Percentiles rank a stretch among this genome's conserved stretches.
These are phyloP conservation scores for Trisateles emortualis DNA, from an alignment of 2,888 invertebrate genomes.

Conservation along the genomic window DNA sequence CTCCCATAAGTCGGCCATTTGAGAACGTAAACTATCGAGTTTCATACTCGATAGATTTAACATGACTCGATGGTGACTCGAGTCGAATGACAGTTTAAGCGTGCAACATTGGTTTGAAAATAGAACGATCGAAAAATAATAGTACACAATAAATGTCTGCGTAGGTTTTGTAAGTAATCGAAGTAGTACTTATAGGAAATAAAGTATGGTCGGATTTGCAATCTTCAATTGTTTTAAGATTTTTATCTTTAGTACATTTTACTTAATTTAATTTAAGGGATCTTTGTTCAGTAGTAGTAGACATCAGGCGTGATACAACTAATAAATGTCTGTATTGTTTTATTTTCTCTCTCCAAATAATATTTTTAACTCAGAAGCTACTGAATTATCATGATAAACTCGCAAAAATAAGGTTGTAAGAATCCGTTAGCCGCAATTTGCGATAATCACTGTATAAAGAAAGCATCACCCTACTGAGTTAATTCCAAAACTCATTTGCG, in stretches of 20 bases:
- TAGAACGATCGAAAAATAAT: too few species aligned
- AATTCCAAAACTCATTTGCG: conserved; percentile 79
- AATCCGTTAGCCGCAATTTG: conserved; percentile 78
- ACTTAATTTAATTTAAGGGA: too few species aligned
- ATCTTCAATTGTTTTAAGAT: too few species aligned
- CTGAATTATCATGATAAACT: conserved; percentile 59
- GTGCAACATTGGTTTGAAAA: conserved; percentile 33
- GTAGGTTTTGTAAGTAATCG: too few species aligned
- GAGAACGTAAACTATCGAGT: conserved; percentile 67
- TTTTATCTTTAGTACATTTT: too few species aligned
- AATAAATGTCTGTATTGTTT: background rate
- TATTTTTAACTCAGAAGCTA: conserved; percentile 21
- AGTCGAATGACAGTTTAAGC: conserved; percentile 52
- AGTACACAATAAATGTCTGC: too few species aligned
- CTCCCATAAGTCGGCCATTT: conserved; percentile 57
- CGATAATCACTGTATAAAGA: conserved; percentile 77
- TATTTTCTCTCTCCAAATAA: too few species aligned
- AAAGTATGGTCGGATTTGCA: too few species aligned
- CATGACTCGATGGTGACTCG: conserved; percentile 57
- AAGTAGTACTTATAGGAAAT: too few species aligned
- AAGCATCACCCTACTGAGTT: conserved; percentile 67
- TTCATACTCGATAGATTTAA: conserved; percentile 73
- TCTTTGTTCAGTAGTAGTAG: too few species aligned
- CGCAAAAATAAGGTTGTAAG: conserved; percentile 63
- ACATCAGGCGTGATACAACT: background rate